Percentiles rank a stretch among this genome's conserved stretches.
These are phyloP conservation scores for Ormyrus pomaceus DNA, from an alignment of 2,888 invertebrate genomes.

Conservation along the genomic window DNA sequence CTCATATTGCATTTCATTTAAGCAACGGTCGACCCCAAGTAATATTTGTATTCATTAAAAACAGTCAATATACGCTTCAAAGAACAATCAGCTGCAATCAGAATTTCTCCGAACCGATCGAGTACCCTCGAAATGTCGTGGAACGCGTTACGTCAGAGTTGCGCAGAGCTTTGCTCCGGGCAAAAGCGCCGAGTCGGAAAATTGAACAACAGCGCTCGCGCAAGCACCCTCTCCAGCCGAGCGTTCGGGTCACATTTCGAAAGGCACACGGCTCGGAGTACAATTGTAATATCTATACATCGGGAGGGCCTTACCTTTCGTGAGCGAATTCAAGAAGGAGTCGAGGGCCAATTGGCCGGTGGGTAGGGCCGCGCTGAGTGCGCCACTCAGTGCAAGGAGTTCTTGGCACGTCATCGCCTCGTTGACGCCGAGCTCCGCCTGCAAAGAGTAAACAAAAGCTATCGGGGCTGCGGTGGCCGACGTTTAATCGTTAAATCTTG, in stretches of 20 bases:
- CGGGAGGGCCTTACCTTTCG: conserved; percentile 80
- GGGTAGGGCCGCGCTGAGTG: conserved; percentile 92
- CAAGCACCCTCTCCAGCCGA: neutral
- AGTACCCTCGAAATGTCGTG: too few relatives aligned
- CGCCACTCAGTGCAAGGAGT: conserved; percentile 92
- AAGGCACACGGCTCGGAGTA: neutral
- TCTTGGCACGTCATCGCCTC: conserved; percentile 91
- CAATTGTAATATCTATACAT: neutral
- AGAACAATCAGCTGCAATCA: too few relatives aligned
- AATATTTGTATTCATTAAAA: too few relatives aligned
- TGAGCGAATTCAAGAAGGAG: conserved; percentile 88
- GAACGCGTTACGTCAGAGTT: too few relatives aligned
- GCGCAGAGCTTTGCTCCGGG: too few relatives aligned
- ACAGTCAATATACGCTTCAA: too few relatives aligned
- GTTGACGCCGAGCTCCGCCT: conserved; percentile 79
- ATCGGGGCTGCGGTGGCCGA: neutral
- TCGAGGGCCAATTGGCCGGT: conserved; percentile 91
- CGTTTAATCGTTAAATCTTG: conserved; percentile 37
- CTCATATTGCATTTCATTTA: too few relatives aligned
- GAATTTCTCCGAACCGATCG: too few relatives aligned
- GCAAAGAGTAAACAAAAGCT: conserved; percentile 57
- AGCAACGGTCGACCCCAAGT: too few relatives aligned
- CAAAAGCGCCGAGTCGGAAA: conserved; percentile 13
- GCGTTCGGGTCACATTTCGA: neutral
- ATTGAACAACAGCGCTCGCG: neutral